phyloP scores from a whole-genome alignment of 1,140 invertebrate species.

The Drosophila ogumai region DNA sequence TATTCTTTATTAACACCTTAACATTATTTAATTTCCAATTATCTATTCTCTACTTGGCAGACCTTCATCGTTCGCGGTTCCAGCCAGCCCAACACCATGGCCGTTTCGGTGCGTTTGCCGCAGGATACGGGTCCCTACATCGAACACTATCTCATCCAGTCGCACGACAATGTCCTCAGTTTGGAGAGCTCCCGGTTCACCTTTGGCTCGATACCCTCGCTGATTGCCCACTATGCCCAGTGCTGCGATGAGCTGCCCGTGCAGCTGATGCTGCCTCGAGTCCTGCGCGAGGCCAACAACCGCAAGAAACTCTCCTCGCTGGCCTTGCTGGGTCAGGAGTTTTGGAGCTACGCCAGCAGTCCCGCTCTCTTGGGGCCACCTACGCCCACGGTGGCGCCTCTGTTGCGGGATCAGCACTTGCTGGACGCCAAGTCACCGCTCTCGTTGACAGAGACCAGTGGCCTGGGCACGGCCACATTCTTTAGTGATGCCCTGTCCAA shows the following conservation, averaged over 20 bases:
- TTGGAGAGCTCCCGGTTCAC: constrained; percentile 97
- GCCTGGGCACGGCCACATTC: constrained; percentile 79
- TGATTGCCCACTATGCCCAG: constrained; percentile 96
- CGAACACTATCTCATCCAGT: constrained; percentile 98
- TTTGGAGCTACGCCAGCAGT: constrained; percentile 95
- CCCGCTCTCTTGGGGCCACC: constrained; percentile 86
- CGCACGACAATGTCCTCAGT: constrained; percentile 91
- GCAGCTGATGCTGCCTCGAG: constrained; percentile 93
- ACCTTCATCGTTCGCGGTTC: constrained; percentile 97
- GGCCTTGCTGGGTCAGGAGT: constrained; percentile 96
- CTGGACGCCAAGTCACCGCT: constrained; percentile 83
- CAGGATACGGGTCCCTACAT: constrained; percentile 94
- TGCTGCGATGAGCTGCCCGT: constrained; percentile 98
- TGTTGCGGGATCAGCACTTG: constrained; percentile 34
- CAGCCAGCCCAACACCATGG: constrained; percentile 96
- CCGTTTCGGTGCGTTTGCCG: constrained; percentile 95
- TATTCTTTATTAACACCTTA: too few species aligned
- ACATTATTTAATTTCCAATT: background rate
- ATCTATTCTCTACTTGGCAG: constrained; percentile 85
- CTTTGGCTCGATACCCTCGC: constrained; percentile 95
- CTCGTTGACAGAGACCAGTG: constrained; percentile 81
- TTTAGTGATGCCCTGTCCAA: constrained; percentile 64
- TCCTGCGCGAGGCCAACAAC: constrained; percentile 93
- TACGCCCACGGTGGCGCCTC: constrained; percentile 64
- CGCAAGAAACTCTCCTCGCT: constrained; percentile 95